phyloP scores from a whole-genome alignment of 2,797 vertebrate species.

The Leucoraja ocellata region DNA sequence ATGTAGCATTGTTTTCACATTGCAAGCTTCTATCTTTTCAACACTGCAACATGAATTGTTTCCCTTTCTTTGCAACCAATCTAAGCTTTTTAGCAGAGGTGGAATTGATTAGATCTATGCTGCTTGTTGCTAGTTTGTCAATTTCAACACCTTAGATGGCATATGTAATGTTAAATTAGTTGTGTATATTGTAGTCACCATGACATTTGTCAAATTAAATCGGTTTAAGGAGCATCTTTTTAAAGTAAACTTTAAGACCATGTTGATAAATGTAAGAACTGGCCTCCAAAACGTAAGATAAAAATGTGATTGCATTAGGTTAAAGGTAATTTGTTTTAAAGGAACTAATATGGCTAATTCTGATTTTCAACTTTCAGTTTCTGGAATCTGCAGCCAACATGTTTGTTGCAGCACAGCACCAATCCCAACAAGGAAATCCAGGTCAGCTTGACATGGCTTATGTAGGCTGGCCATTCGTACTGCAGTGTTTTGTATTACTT shows the following conservation, averaged over 20 bases:
- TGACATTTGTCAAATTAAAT: not conserved
- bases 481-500: not conserved
- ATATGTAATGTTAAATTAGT: not conserved
- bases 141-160: not conserved
- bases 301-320: not conserved
- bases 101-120: no score
- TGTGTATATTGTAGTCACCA: not conserved
- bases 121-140: not conserved
- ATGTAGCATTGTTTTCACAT: not conserved
- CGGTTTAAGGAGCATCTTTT: not conserved
- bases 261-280: not conserved
- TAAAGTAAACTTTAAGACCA: not conserved
- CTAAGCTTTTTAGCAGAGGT: no score
- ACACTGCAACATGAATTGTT: not conserved
- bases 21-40: not conserved
- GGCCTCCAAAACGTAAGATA: not conserved
- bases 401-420: constrained; percentile 76
- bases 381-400: constrained; percentile 79
- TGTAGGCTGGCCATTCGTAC: not conserved
- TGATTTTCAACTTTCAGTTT: constrained; percentile 63
- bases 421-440: constrained; percentile 63
- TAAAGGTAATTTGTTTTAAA: not conserved
- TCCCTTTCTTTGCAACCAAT: not conserved
- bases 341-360: not conserved
- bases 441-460: constrained; percentile 56